Conservation (phyloP, 2,113 vertebrate genomes). For the Struthio camelus region DNA sequence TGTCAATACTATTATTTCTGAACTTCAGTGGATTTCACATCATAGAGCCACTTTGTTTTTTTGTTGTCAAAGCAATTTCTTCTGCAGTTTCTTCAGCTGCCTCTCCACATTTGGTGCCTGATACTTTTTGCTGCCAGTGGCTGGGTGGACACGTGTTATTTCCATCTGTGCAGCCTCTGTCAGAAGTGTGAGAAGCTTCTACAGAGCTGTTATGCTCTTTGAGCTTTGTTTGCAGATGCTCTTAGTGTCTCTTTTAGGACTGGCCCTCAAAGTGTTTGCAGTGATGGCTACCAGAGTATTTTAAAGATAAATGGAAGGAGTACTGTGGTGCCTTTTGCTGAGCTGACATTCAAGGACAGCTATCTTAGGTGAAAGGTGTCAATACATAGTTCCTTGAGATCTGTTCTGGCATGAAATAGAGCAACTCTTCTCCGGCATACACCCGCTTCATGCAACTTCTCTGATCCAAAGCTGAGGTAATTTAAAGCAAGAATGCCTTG, state of each 20-base stretch:
- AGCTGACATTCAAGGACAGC: background rate
- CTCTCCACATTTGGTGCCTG: background rate
- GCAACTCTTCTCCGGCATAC: background rate
- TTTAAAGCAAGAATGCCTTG: background rate
- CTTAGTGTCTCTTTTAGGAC: background rate
- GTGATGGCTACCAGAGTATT: background rate
- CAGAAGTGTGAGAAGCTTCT: background rate
- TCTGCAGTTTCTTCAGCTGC: background rate
- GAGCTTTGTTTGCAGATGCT: fast-evolving
- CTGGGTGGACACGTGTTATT: background rate
- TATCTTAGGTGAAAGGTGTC: background rate
- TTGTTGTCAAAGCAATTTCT: conserved; percentile 22
- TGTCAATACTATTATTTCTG: background rate
- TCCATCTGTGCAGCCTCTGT: background rate
- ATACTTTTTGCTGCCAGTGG: background rate
- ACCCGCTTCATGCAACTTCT: background rate
- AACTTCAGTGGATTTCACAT: background rate
- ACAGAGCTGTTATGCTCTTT: background rate
- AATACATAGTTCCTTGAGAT: background rate
- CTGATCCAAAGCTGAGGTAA: background rate
- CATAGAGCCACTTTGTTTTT: background rate
- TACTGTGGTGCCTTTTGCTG: background rate
- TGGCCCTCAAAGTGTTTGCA: fast-evolving
- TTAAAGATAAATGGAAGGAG: background rate
- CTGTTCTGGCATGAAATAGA: background rate